Evolutionary conservation across 1,140 invertebrate genomes (phyloP), one percentile per base, ranked within the genome.

Genomic region (Portunus trituberculatus): DNA sequence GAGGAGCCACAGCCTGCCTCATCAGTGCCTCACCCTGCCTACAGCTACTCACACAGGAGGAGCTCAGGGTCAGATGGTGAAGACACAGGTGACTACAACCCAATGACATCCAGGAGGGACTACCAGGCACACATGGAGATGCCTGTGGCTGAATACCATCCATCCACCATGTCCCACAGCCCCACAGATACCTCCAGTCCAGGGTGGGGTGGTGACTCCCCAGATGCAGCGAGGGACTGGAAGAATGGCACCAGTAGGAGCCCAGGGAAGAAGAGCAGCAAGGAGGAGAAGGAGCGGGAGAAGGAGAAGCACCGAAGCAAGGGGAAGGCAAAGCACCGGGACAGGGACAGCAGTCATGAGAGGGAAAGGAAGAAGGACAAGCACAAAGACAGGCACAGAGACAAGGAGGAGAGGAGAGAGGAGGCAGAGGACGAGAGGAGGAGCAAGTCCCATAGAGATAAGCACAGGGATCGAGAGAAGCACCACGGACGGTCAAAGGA

Each of bases 161-260:
- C 92, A 6, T 93, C 92, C 0, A 39, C 92, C 29, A 87, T 46
- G 25, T 29, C 45, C 32, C 48, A 29, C 7, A 84, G 32, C 92
- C 92, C 92, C 4, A 46, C 6, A 20, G 76, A 31, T 7, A 8
- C n/a, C 16, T 87, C 92, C 14, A 59, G 83, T 20, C 83, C 92
- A 2, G 46, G 28, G n/a, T 87, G 28, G 82, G 86, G 52, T 20
- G 92, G 84, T n/a, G 20, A 32, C 12, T 93, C 92, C 3, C 82
- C 92, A n/a, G 29, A 20, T 28, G 83, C 16, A 25, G 82, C 76
- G 20, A 32, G 32, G 29, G 92, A 93, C 59, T 84, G 92, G 76
- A 93, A 84, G 76, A 93, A 93, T 84, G 92, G 92, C 0, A 93
- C 76, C 82, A 93, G 92, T 12, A 91, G 59, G 59, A 59, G 46